Evolutionary conservation across 2,888 invertebrate genomes (phyloP), one percentile per base, ranked within the genome.

Genomic region (Eueremaeus valkanovi): DNA sequence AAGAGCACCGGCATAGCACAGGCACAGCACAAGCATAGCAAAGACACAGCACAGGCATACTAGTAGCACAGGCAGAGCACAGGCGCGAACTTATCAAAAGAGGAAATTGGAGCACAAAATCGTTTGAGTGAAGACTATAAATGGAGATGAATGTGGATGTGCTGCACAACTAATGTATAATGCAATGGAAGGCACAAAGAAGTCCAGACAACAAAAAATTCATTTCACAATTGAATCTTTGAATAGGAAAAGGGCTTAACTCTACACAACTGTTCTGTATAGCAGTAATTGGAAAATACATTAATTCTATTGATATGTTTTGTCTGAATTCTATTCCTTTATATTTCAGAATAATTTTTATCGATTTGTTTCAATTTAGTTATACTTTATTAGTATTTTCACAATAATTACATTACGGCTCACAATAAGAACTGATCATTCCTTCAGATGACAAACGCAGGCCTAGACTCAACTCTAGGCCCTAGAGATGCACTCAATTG

Each of bases 61-160:
- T n/a, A n/a, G n/a, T n/a, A 33, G 33, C 61, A 61, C 61, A 31
- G 31, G 24, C 29, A 51, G 51, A 61, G 61, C 51, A 51, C 61
- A 61, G 61, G 61, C 61, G 61, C 61, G 61, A 61, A 61, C 29
- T 61, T 31, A 61, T 61, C 61, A 29, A 31, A 61, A 61, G 61
- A 61, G 61, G 61, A 61, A 61, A 61, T 61, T 61, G 61, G 61
- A 61, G 61, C 61, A 61, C 61, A 61, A 61, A 61, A 61, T 61
- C 61, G 61, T 16, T 61, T 61, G 29, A 61, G 31, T 61, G 31
- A 31, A 61, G 31, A 31, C 61, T 61, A 61, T 61, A 61, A 61
- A 61, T 61, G 61, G 61, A 61, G 61, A 61, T 61, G 33, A 13
- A 61, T 61, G 29, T 27, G 61, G 61, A 31, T 61, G 61, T 51